Percentiles rank a stretch among this genome's conserved stretches.
These are phyloP conservation scores for Macrochelys suwanniensis DNA, from an alignment of 2,797 vertebrate species.

Conservation along the genomic window DNA sequence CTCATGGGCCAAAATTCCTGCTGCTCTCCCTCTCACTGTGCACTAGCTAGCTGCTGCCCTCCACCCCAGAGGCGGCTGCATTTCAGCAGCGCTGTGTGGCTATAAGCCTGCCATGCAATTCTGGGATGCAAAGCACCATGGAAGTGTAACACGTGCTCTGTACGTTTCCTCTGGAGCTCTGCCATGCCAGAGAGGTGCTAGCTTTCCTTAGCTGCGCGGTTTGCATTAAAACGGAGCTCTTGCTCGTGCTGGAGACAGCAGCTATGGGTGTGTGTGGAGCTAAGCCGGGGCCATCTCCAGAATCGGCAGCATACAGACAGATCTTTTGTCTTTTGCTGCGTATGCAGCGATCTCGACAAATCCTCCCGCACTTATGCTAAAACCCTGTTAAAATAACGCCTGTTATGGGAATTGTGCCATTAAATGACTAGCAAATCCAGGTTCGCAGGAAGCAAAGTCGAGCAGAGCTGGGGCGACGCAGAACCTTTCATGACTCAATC, in stretches of 20 bases:
- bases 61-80: neutral
- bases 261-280: accelerated
- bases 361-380: neutral
- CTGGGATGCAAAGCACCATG: neutral
- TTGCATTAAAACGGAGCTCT: neutral
- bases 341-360: neutral
- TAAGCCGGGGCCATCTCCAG: neutral
- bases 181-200: neutral
- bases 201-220: neutral
- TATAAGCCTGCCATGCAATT: neutral
- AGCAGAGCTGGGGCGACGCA: neutral
- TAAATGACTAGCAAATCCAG: neutral
- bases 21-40: neutral
- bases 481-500: neutral
- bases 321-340: neutral
- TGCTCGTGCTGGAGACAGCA: neutral
- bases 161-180: neutral
- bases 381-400: constrained; percentile 33
- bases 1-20: neutral
- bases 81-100: neutral
- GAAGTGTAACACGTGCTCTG: neutral
- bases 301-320: neutral
- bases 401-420: neutral
- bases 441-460: neutral
- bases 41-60: neutral